Evolutionary conservation across 2,888 invertebrate genomes (phyloP), one percentile per base, ranked within the genome.

Genomic region (Hypena proboscidalis): DNA sequence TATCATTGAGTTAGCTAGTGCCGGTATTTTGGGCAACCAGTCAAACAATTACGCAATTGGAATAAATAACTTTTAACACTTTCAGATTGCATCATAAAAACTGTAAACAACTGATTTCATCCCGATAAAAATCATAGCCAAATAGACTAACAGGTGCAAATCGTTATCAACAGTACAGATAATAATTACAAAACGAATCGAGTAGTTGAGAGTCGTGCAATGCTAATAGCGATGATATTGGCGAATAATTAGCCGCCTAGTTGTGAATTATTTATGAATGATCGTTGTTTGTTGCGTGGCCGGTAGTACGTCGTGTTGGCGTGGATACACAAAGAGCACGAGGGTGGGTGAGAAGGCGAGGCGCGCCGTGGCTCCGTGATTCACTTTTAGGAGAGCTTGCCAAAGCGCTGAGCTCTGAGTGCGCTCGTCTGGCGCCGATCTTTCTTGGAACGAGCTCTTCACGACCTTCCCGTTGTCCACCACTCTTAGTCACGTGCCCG

Each of bases 381-480:
- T 73, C 70, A 74, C 58, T 56, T 60, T 50, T 44, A 56, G 66
- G 67, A 60, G 69, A 60, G 61, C 49, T 70, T 75, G 77, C 67
- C 70, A 61, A 57, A 62, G 50, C 54, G 53, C 54, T 54, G 50
- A 54, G 58, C 60, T 62, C 58, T 59, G 32, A 13, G 45, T 58
- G 66, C 67, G 67, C 47, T 64, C 70, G 78, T 74, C 80, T 80
- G 83, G 78, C 83, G 79, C 83, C 82, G 74, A 67, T 67, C 75
- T 74, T 79, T 82, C 84, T 82, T 80, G 78, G 84, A 83, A 83
- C 82, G 70, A 78, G 74, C 70, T 73, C 75, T 68, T 70, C 74
- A 46, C 72, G 80, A 83, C 83, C 83, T 83, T 84, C 81, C 74
- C 70, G 70, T 71, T 70, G 77, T 74, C 78, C 80, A 79, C 75